Evolutionary conservation across 2,113 vertebrate species (phyloP), one percentile per base, ranked within the genome.

Genomic region (Rhineura floridana): DNA sequence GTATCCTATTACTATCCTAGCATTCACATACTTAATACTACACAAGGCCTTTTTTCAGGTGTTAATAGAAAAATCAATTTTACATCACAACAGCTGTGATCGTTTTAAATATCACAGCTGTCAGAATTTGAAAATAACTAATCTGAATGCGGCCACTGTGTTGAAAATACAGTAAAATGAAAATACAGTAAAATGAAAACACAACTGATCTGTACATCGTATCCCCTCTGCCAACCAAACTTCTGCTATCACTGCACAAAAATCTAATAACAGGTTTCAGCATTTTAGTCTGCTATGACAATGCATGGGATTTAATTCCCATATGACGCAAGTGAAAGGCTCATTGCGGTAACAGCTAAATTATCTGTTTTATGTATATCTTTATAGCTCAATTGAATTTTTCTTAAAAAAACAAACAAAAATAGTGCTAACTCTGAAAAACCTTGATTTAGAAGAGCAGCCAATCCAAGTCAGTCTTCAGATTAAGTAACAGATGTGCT

Each of bases 31-130:
- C 90, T 73, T 93, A 89, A 94, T 69, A 92, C 30, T 17, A 81
- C 81, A 87, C 90, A 86, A 83, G 86, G 70, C 88, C 91, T 89
- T 90, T 91, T 90, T 91, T 88, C 94, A 94, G 95, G 94, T 95
- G 96, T 91, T 93, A 91, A 93, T 65, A 92, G 92, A 94, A 94
- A 93, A 96, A 95, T 85, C 92, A 91, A 92, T 87, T 92, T 88
- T 91, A 93, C 93, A 77, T 93, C 90, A 93, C 75, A 84, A 92
- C 96, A 94, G 93, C 94, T 95, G 95, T 90, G 93, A 86, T 84
- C 88, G 65, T 89, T 94, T 92, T 82, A 93, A 95, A 94, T 81
- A 91, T 93, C 90, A 90, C 95, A 94, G 96, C 94, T 93, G 93
- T 93, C 95, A 93, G 87, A 76, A 33, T 84, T 93, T 92, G 93